Evolutionary conservation across 2,888 invertebrate genomes (phyloP).

Genomic region (Caenorhabditis becei): DNA sequence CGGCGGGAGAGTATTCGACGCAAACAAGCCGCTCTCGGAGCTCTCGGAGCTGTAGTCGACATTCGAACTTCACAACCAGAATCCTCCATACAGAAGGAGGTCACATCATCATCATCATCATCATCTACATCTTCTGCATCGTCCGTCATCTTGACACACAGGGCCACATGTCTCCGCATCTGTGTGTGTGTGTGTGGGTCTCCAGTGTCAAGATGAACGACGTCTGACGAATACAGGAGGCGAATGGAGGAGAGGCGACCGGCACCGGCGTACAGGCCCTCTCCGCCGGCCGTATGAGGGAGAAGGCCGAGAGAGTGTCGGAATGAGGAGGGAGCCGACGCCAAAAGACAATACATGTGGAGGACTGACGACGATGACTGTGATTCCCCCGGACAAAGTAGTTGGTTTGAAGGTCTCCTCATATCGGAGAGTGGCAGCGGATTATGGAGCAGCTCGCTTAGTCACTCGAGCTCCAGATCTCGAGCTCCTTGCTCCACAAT

Average conservation of each 20-base stretch:
- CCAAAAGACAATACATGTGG: conserved; percentile 48
- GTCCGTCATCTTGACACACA: conserved; percentile 48
- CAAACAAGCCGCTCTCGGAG: conserved; percentile 42
- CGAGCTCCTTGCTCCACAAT: too few species aligned
- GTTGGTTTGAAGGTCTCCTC: too few species aligned
- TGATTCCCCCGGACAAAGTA: conserved; percentile 2
- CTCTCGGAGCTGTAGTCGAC: conserved; percentile 39
- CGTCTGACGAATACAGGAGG: conserved; percentile 32
- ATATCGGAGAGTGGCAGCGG: too few species aligned
- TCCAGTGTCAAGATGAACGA: conserved; percentile 29
- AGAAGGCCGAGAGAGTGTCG: conserved; percentile 10
- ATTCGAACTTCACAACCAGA: too few species aligned
- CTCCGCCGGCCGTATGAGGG: not conserved
- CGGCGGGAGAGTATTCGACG: not conserved
- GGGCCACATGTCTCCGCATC: not conserved
- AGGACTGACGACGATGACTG: not conserved
- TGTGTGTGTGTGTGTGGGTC: not conserved
- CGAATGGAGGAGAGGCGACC: conserved; percentile 17
- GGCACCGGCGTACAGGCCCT: conserved; percentile 28
- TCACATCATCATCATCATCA: conserved; percentile 31
- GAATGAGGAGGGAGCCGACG: conserved; percentile 18
- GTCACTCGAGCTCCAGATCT: too few species aligned
- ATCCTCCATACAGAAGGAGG: conserved; percentile 38
- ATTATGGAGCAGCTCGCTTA: too few species aligned
- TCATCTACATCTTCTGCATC: conserved; percentile 37